phyloP scores from a whole-genome alignment of 2,888 invertebrate species.

The Tiliacea aurago region DNA sequence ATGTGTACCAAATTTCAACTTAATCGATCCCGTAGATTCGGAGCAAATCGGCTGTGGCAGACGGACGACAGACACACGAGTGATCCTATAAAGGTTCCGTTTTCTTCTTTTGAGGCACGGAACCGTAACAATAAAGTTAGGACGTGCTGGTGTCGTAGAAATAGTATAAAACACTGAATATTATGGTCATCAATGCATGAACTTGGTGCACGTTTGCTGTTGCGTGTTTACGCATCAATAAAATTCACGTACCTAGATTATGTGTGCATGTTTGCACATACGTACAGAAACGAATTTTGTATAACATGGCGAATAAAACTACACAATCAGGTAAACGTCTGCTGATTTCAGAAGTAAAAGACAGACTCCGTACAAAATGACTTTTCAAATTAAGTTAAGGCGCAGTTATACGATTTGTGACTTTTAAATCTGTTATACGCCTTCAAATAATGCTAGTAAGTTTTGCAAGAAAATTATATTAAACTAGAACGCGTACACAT shows the following conservation, averaged over 20 bases:
- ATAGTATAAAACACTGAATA: neutral
- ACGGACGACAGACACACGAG: no score
- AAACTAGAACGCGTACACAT: no score
- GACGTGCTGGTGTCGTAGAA: neutral
- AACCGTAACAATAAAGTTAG: no score
- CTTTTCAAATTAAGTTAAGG: neutral
- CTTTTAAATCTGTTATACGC: no score
- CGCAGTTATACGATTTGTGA: no score
- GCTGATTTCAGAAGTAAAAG: neutral
- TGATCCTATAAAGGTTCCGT: no score
- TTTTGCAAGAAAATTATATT: no score
- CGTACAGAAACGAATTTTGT: neutral
- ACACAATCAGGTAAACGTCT: neutral
- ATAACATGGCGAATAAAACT: neutral
- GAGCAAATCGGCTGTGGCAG: no score
- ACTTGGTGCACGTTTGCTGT: neutral
- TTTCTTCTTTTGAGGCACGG: no score
- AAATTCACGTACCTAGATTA: constrained; percentile 14
- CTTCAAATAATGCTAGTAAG: no score
- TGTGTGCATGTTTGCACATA: neutral
- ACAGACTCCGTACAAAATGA: neutral
- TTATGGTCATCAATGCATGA: neutral
- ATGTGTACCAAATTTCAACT: no score
- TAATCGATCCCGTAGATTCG: no score
- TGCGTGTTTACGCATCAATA: constrained; percentile 6